phyloP scores from a whole-genome alignment of 2,888 invertebrate species.

The Lottia gigantea region DNA sequence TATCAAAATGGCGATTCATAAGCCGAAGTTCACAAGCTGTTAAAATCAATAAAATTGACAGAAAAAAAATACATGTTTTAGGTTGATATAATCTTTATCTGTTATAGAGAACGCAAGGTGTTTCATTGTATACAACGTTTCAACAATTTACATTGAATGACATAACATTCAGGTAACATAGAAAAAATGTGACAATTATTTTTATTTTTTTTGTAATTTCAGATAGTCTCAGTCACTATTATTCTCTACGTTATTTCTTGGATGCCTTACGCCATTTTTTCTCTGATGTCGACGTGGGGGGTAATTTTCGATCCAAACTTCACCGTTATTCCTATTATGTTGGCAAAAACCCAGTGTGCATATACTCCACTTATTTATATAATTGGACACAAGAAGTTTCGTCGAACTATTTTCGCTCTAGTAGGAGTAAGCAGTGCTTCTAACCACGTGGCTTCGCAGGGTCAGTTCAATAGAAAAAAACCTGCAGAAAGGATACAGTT shows the following conservation, averaged over 20 bases:
- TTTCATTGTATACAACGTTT: no score
- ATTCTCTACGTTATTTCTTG: constrained; percentile 20
- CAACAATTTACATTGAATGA: no score
- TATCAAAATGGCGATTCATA: no score
- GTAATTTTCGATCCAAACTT: constrained; percentile 10
- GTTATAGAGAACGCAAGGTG: no score
- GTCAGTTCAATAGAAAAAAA: no score
- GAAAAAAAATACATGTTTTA: no score
- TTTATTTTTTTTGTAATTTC: constrained; percentile 6
- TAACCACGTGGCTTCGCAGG: no score
- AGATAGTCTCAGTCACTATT: constrained; percentile 23
- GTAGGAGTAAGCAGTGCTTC: background rate
- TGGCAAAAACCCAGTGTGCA: constrained; percentile 34
- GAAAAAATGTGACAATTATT: background rate
- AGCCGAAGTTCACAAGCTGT: no score
- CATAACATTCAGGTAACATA: no score
- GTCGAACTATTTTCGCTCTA: constrained; percentile 12
- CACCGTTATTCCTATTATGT: constrained; percentile 29
- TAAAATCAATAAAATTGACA: no score
- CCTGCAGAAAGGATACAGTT: no score
- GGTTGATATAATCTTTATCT: no score
- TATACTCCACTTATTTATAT: constrained; percentile 28
- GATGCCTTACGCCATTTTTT: constrained; percentile 25
- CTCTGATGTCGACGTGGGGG: constrained; percentile 21
- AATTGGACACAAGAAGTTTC: constrained; percentile 21